phyloP scores from a whole-genome alignment of 2,888 invertebrate genomes.

The Coremacera marginata region DNA sequence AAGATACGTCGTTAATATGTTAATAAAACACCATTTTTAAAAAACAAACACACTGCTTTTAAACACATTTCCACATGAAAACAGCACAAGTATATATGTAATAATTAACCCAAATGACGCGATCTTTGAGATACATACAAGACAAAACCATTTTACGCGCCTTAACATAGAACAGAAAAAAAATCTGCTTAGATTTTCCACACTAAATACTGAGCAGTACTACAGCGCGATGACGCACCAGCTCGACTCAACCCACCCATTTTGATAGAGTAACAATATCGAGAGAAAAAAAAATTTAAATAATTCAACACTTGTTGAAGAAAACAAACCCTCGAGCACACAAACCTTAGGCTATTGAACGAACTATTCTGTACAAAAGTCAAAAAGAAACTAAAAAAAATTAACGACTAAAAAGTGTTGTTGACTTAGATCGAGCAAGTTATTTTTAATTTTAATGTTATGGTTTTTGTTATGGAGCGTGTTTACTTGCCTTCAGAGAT shows the following conservation, averaged over 20 bases:
- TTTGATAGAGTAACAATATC: background rate
- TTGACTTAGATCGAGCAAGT: background rate
- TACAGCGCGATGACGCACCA: too few relatives aligned
- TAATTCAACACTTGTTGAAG: background rate
- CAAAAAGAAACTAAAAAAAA: background rate
- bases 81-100: background rate
- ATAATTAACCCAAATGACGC: slow-evolving; percentile 11
- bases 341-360: background rate
- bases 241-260: background rate
- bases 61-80: background rate
- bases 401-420: background rate
- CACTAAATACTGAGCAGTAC: too few relatives aligned
- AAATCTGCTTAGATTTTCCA: background rate
- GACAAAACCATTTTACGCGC: background rate
- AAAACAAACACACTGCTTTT: background rate
- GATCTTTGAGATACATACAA: background rate
- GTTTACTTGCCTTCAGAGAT: too few relatives aligned
- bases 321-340: background rate
- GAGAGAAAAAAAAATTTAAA: too few relatives aligned
- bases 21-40: too few relatives aligned
- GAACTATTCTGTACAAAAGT: background rate
- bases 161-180: background rate
- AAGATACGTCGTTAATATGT: too few relatives aligned
- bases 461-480: background rate
- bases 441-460: background rate